Base-by-base conservation (phyloP, 2,113 vertebrate genomes). In the Rhabdomys dilectus region DNA sequence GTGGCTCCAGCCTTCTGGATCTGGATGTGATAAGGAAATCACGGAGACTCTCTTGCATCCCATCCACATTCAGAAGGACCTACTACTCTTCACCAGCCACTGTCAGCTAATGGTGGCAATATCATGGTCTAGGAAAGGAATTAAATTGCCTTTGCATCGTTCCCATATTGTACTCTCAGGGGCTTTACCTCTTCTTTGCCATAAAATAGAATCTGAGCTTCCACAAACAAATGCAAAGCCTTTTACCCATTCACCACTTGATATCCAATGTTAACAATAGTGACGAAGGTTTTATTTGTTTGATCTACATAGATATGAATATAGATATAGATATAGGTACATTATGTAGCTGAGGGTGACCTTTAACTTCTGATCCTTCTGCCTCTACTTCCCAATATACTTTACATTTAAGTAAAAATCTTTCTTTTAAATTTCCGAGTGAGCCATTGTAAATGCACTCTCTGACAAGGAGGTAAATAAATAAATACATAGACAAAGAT, bases 381-480 rank as follows among this genome's bases (percentile, higher is more conserved):
- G 80, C 80, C 56, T 39, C 22, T 60, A 16, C 36, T 82, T 60
- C 22, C 6, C 19, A 60, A 73, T 45, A 84, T 87, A 53, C 7
- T 88, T 93, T 93, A 88, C 73, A 70, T 91, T 62, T 80, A 64
- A 24, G 60, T 26, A 62, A 62, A 62, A 66, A 24, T 81, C 76
- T 21, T 48, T 60, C 16, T 64, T 81, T 88, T 62, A 26, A 62
- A 66, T 7, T 64, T 91, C 73, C 56, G 6, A 16, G 8, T 68
- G 87, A 93, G 36, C 19, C 1, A 48, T 22, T 31, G 81, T 89
- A 81, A 94, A 87, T 86, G 10, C 31, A 72, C 82, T 89, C n/a
- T 85, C 66, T 95, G 91, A 64, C 7, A 90, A 81, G 8, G 34
- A 64, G 7, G 29, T 17, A 60, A 72, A 94, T 58, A 88, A 56